Base-by-base conservation (phyloP, 2,888 invertebrate genomes). In the Taphrorychus bicolor region DNA sequence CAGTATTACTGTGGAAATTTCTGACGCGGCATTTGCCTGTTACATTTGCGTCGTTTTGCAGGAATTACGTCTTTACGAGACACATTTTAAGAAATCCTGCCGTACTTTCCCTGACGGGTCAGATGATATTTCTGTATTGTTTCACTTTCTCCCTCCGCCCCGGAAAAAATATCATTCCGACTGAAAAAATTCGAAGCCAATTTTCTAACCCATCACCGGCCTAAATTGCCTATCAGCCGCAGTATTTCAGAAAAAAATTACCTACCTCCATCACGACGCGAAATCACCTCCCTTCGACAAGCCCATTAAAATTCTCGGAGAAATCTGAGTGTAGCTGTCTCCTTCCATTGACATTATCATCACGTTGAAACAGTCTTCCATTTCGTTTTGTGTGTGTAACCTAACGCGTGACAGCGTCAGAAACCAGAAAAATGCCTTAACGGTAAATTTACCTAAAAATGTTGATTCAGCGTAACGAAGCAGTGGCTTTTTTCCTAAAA, bases 1-100 rank as follows among this genome's bases (percentile, higher is more conserved):
- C 73, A 72, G 72, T 71, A 74, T 73, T 72, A 71, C 71, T 63
- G 53, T 70, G 71, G 72, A 73, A 72, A 74, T 73, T 74, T 73
- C 62, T 56, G 63, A 59, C 14, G 72, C 69, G 60, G 19, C 57
- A 58, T 71, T 66, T 66, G 67, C 64, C 59, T 69, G 70, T 73
- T 73, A 73, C 72, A 73, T 73, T 74, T 70, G 61, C 59, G 67
- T 71, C 72, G 70, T 71, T 73, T 72, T 57, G 54, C 59, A 71
- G 69, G 51, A 51, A 45, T 45, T 32, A 32, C 5, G 45, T 45
- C 14, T 45, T 45, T 16, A 5, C 14, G 7, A 16, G 45, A 45
- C 11, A 11, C 9, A 11, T 32, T 32, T 32, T 32, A 32, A 45
- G 45, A 45, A 45, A n/a, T 45, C 45, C 14, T 16, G 45, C 14